These are phyloP conservation scores for Sebastes alutus DNA, from an alignment of 2,797 vertebrate species.

Conservation along the genomic window DNA sequence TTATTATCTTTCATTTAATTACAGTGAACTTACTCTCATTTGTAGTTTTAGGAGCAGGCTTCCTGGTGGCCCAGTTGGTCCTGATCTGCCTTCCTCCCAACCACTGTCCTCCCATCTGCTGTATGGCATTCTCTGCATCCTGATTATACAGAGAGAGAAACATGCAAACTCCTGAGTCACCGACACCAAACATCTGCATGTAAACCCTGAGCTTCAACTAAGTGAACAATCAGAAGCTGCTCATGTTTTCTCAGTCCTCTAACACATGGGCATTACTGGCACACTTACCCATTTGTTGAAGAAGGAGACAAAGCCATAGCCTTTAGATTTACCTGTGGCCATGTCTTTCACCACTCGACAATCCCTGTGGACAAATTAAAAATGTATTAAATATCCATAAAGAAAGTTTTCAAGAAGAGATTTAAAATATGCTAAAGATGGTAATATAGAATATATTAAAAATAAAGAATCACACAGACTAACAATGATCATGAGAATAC, in stretches of 20 bases:
- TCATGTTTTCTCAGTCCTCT: constrained; percentile 25
- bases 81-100: constrained; percentile 96
- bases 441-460: not conserved
- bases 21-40: constrained; percentile 86
- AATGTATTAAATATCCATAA: not conserved
- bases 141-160: constrained; percentile 53
- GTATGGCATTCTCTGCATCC: constrained; percentile 96
- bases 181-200: not conserved
- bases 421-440: not conserved
- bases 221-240: not conserved
- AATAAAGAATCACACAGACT: not conserved
- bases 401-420: not conserved
- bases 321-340: constrained; percentile 98
- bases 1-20: not conserved
- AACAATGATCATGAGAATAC: not conserved
- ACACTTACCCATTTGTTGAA: constrained; percentile 97
- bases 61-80: constrained; percentile 98
- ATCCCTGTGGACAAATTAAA: constrained; percentile 84
- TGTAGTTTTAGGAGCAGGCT: constrained; percentile 93
- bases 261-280: not conserved
- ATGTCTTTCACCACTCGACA: constrained; percentile 98
- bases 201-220: not conserved
- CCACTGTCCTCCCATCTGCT: constrained; percentile 99
- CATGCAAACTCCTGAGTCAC: constrained; percentile 2
- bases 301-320: constrained; percentile 99